Percentiles rank a stretch among this genome's conserved stretches.
Conservation (phyloP, 23 tunicate species). For the Diplosoma virens region DNA sequence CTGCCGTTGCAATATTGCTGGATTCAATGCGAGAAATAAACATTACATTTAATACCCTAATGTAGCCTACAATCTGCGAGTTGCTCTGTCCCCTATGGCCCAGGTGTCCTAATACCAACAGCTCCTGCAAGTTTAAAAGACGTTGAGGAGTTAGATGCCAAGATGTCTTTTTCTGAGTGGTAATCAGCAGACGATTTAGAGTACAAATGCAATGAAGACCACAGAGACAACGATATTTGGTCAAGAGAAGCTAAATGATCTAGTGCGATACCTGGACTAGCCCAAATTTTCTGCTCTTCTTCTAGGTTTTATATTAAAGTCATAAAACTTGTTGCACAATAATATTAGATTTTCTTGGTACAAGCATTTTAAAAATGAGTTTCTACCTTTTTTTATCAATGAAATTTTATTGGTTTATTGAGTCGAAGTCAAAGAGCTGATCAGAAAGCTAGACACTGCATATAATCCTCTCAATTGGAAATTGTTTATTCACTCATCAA, state of each 20-base stretch:
- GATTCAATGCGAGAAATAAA: too few species aligned
- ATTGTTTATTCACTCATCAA: too few species aligned
- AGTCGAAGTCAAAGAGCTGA: slow-evolving; percentile 12
- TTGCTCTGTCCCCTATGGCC: slow-evolving; percentile 12
- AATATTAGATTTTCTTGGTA: too few species aligned
- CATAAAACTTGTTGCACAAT: slow-evolving; percentile 1
- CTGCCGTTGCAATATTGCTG: slow-evolving; percentile 10
- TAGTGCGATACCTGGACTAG: slow-evolving; percentile 8
- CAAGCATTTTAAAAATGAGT: too few species aligned
- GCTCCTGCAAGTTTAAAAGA: too few species aligned
- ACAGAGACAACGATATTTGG: background rate
- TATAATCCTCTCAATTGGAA: background rate
- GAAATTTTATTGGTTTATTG: slow-evolving; percentile 17
- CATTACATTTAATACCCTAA: slow-evolving; percentile 4
- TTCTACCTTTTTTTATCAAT: slow-evolving; percentile 16
- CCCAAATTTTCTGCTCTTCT: slow-evolving; percentile 11
- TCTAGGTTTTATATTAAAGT: slow-evolving; percentile 3
- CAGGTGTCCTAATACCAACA: slow-evolving; percentile 11
- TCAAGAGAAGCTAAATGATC: background rate
- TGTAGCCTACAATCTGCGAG: slow-evolving; percentile 5
- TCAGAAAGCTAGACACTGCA: background rate
- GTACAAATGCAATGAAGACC: background rate
- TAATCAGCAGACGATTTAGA: too few species aligned
- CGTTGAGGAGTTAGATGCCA: too few species aligned
- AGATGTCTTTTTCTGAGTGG: too few species aligned